phyloP scores from a whole-genome alignment of 1,140 invertebrate genomes.

The Lamellibrachia luymesi region DNA sequence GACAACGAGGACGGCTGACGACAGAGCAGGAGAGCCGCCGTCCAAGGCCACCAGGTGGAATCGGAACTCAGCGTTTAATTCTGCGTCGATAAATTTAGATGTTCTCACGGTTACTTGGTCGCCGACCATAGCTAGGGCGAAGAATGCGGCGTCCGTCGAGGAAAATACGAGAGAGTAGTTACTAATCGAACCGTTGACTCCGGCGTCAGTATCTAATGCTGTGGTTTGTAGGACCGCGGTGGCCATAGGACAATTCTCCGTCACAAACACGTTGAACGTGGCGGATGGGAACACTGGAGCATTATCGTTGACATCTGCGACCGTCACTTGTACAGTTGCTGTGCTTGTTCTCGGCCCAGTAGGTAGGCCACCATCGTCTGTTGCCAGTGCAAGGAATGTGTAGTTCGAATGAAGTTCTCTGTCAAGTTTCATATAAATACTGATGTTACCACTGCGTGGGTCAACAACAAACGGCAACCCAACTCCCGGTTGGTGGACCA shows the following conservation, averaged over 20 bases:
- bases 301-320: slow-evolving; percentile 44
- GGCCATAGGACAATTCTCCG: slow-evolving; percentile 25
- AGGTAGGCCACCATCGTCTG: slow-evolving; percentile 16
- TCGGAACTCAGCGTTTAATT: background rate
- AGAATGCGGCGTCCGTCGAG: background rate
- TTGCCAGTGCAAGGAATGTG: slow-evolving; percentile 8
- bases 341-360: slow-evolving; percentile 18
- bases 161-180: background rate
- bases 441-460: background rate
- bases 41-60: background rate
- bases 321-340: slow-evolving; percentile 34
- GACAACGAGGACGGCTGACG: background rate
- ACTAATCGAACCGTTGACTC: background rate
- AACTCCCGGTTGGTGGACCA: background rate
- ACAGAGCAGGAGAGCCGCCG: background rate
- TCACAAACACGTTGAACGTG: slow-evolving; percentile 24
- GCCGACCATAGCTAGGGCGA: background rate
- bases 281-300: slow-evolving; percentile 29
- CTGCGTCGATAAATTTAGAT: background rate
- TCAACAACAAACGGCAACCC: background rate
- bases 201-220: slow-evolving; percentile 13
- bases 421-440: background rate
- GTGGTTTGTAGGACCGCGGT: background rate
- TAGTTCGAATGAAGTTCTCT: slow-evolving; percentile 9
- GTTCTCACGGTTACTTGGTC: background rate